phyloP scores from a whole-genome alignment of 1,140 invertebrate species.

The Drosophila grimshawi region DNA sequence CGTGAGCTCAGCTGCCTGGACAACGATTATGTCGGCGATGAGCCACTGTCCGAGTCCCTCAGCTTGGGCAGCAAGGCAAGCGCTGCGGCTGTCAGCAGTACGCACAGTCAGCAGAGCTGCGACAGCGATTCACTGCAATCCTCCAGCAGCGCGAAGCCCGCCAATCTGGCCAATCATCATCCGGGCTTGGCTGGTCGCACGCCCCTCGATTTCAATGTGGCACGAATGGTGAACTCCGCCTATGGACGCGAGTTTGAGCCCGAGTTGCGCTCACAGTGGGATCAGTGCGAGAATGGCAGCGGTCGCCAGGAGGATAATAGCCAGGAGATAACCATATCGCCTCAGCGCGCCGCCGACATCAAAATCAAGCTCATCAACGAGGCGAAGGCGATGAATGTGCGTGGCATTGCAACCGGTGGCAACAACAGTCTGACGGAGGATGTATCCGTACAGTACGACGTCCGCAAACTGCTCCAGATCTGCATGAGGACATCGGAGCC shows the following conservation, averaged over 20 bases:
- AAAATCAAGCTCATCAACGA: constrained; percentile 82
- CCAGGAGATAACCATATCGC: constrained; percentile 75
- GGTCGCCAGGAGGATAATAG: constrained; percentile 48
- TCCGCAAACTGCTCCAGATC: constrained; percentile 76
- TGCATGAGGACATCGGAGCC: constrained; percentile 78
- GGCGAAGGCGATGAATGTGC: constrained; percentile 82
- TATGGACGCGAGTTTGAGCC: constrained; percentile 78
- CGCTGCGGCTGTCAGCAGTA: constrained; percentile 57
- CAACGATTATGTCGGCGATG: constrained; percentile 71
- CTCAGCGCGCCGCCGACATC: constrained; percentile 73
- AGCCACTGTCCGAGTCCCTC: constrained; percentile 71
- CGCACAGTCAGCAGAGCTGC: constrained; percentile 77
- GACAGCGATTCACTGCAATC: constrained; percentile 81
- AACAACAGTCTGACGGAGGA: constrained; percentile 62
- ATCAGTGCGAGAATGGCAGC: constrained; percentile 57
- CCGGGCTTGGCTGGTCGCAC: constrained; percentile 67
- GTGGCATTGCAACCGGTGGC: constrained; percentile 60
- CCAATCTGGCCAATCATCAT: constrained; percentile 37
- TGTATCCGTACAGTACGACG: constrained; percentile 72
- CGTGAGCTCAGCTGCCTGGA: constrained; percentile 62
- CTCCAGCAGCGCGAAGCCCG: constrained; percentile 63
- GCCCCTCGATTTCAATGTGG: constrained; percentile 79
- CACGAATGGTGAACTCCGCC: constrained; percentile 72
- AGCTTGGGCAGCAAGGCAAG: constrained; percentile 75
- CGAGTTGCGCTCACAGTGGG: constrained; percentile 78